These are phyloP conservation scores for Ia io DNA, from an alignment of 2,113 vertebrate genomes.

Conservation along the genomic window DNA sequence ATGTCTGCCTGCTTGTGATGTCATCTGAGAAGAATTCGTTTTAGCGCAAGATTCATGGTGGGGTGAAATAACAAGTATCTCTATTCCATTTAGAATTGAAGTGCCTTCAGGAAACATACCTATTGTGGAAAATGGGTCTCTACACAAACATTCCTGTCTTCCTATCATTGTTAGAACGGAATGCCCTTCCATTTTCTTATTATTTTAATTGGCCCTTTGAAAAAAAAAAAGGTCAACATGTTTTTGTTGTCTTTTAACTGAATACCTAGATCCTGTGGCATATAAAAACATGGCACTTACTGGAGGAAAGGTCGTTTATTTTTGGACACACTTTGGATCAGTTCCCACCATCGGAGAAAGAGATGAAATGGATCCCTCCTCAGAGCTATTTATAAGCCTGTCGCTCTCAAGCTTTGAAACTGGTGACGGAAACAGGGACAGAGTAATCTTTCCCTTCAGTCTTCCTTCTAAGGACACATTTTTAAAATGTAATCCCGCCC, in stretches of 20 bases:
- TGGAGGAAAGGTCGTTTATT: constrained; percentile 43
- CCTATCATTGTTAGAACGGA: not conserved
- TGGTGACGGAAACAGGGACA: not conserved
- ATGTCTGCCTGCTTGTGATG: not conserved
- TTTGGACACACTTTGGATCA: constrained; percentile 22
- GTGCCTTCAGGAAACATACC: not conserved
- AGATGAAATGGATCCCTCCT: not conserved
- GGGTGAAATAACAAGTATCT: not conserved
- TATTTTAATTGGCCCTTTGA: constrained; percentile 14
- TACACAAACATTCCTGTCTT: not conserved
- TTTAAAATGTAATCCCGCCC: not conserved
- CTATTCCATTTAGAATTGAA: not conserved
- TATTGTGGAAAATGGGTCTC: not conserved
- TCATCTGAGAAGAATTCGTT: not conserved
- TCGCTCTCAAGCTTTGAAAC: constrained; percentile 31
- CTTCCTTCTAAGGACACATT: not conserved
- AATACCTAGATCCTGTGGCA: not conserved
- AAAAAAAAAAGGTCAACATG: not conserved
- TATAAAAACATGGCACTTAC: not conserved
- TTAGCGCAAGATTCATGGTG: not conserved
- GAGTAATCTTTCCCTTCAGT: not conserved
- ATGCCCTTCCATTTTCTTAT: not conserved
- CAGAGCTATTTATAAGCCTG: constrained; percentile 7
- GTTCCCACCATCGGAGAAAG: constrained; percentile 9
- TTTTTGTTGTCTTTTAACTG: not conserved